phyloP scores from a whole-genome alignment of 2,888 invertebrate genomes.

The Metopia argyrocephala region DNA sequence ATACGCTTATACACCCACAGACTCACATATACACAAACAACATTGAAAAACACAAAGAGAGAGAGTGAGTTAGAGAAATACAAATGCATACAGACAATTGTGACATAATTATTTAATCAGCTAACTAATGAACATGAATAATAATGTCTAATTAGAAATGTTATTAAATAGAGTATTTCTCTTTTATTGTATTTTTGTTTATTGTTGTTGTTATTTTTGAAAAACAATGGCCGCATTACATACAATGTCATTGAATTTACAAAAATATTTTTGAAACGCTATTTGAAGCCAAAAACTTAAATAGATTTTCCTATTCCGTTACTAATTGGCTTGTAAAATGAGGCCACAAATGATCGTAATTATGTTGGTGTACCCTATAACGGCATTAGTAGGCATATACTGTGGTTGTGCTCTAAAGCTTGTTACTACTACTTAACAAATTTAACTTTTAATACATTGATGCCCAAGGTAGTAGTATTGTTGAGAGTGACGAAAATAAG shows the following conservation, averaged over 20 bases:
- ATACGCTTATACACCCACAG: too few relatives aligned
- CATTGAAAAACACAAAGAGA: neutral
- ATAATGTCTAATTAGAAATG: slow-evolving; percentile 61
- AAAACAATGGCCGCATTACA: neutral
- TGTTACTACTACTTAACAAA: too few relatives aligned
- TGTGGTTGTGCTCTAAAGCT: too few relatives aligned
- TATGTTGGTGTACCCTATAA: too few relatives aligned
- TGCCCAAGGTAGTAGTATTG: too few relatives aligned
- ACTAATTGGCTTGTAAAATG: neutral
- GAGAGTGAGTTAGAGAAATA: neutral
- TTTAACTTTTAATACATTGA: too few relatives aligned
- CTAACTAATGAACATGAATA: slow-evolving; percentile 61
- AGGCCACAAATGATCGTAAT: too few relatives aligned
- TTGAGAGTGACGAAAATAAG: too few relatives aligned
- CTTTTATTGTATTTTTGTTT: neutral
- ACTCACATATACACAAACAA: too few relatives aligned
- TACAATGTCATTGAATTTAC: neutral
- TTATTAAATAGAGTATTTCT: slow-evolving; percentile 38
- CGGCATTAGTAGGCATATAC: too few relatives aligned
- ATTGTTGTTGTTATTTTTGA: neutral
- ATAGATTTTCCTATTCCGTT: neutral
- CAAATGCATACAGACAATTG: slow-evolving; percentile 65
- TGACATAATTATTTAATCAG: slow-evolving; percentile 62
- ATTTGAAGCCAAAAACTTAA: slow-evolving; percentile 6
- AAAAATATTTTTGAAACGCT: neutral